Percentiles rank a stretch among this genome's conserved stretches.
Conservation (phyloP, 2,113 vertebrate species). For the Bufo gargarizans region DNA sequence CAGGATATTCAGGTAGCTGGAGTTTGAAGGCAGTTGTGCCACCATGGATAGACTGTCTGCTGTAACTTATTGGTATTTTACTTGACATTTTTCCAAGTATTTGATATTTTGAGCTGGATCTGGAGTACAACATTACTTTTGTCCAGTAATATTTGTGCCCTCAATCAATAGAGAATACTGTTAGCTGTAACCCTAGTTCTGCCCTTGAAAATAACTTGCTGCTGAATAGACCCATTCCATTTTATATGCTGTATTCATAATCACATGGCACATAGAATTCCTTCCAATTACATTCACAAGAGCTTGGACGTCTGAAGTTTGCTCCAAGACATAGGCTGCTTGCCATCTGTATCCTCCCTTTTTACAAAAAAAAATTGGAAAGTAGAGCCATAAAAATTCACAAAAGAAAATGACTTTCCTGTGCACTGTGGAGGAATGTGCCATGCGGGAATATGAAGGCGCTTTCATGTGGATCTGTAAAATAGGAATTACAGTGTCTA, state of each 20-base stretch:
- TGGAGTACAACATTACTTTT: not conserved
- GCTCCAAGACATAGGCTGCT: slow-evolving; percentile 38
- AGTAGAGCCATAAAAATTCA: not conserved
- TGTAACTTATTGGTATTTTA: not conserved
- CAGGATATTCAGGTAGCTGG: not conserved
- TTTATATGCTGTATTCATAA: slow-evolving; percentile 8
- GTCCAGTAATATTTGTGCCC: not conserved
- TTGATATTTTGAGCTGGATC: not conserved
- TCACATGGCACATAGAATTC: slow-evolving; percentile 14
- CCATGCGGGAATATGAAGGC: not conserved
- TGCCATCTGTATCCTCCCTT: slow-evolving; percentile 47
- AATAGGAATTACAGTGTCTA: not conserved
- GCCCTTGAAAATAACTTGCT: not conserved
- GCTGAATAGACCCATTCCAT: slow-evolving; percentile 2
- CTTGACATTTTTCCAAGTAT: not conserved
- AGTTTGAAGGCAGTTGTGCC: not conserved
- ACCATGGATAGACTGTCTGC: not conserved
- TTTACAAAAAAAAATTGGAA: slow-evolving; percentile 28
- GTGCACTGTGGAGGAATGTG: slow-evolving; percentile 12
- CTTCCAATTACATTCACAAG: slow-evolving; percentile 31
- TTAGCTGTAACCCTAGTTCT: not conserved
- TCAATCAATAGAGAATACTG: slow-evolving; percentile 6
- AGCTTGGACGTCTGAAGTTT: slow-evolving; percentile 23
- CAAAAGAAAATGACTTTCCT: slow-evolving; percentile 34
- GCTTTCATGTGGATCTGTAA: slow-evolving; percentile 14